Evolutionary conservation across 2,888 invertebrate species (phyloP).

Genomic region (Ophion slaviceki): DNA sequence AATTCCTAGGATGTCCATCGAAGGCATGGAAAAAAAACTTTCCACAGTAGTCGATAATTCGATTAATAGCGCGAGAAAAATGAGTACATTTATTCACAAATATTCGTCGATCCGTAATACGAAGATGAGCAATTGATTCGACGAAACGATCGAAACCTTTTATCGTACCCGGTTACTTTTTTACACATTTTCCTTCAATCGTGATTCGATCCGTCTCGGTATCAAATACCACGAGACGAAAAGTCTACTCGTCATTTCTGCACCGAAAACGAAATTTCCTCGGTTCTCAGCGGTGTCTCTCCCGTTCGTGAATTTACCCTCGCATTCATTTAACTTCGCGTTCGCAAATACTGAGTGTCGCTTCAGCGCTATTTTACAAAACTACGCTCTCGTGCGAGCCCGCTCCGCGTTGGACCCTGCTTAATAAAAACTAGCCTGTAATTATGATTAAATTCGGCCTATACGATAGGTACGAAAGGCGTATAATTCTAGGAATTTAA

Average conservation of each 20-base stretch:
- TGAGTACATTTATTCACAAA: neutral
- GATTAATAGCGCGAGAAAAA: neutral
- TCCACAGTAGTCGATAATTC: neutral
- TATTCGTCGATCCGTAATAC: neutral
- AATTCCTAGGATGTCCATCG: too few relatives aligned
- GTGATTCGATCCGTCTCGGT: slow-evolving; percentile 18
- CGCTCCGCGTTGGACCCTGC: slow-evolving; percentile 67
- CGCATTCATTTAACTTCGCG: neutral
- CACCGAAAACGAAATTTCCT: slow-evolving; percentile 1
- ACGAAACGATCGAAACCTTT: neutral
- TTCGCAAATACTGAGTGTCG: slow-evolving; percentile 2
- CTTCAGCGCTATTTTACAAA: slow-evolving; percentile 62
- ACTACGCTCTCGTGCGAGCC: slow-evolving; percentile 66
- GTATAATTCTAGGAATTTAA: slow-evolving; percentile 44
- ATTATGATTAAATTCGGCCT: slow-evolving; percentile 62
- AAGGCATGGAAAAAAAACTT: too few relatives aligned
- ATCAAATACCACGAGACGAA: slow-evolving; percentile 41
- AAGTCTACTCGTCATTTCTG: slow-evolving; percentile 21
- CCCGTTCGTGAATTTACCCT: neutral
- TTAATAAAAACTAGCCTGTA: slow-evolving; percentile 66
- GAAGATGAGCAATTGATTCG: neutral
- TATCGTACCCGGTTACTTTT: neutral
- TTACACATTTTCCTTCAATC: neutral
- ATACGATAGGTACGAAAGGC: slow-evolving; percentile 63
- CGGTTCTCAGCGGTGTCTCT: neutral